These are phyloP conservation scores for Brachystomella parvula DNA, from an alignment of 1,140 invertebrate genomes.

Conservation along the genomic window DNA sequence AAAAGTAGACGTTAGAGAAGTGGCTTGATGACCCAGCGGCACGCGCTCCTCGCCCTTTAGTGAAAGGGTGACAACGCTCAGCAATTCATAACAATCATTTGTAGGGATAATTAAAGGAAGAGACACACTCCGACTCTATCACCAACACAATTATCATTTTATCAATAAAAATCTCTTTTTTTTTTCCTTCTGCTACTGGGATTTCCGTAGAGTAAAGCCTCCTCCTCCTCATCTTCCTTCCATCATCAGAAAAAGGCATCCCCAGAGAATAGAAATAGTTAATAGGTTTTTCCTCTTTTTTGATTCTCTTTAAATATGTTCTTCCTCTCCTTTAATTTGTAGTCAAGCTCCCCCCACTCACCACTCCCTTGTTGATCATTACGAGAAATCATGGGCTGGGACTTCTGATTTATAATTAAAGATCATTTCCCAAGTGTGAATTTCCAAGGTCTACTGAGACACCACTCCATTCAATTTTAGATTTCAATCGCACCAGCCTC, in stretches of 20 bases:
- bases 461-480: background rate
- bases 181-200: too few species aligned
- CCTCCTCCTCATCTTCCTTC: too few species aligned
- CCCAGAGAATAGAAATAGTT: background rate
- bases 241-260: too few species aligned
- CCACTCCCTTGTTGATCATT: slow-evolving; percentile 5
- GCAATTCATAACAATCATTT: background rate
- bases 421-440: background rate
- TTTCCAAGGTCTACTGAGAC: background rate
- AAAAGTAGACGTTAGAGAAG: too few species aligned
- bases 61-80: too few species aligned
- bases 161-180: slow-evolving; percentile 6
- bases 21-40: too few species aligned
- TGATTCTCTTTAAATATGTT: slow-evolving; percentile 12
- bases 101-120: background rate
- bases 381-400: background rate
- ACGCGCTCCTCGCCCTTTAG: too few species aligned
- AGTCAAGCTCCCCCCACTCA: too few species aligned
- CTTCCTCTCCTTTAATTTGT: slow-evolving; percentile 11
- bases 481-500: background rate
- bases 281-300: slow-evolving; percentile 10
- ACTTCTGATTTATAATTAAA: slow-evolving; percentile 3
- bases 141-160: slow-evolving; percentile 4
- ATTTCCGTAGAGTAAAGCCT: too few species aligned
- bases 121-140: background rate